phyloP scores from a whole-genome alignment of 2,113 vertebrate genomes.

The Sinocyclocheilus anshuiensis region DNA sequence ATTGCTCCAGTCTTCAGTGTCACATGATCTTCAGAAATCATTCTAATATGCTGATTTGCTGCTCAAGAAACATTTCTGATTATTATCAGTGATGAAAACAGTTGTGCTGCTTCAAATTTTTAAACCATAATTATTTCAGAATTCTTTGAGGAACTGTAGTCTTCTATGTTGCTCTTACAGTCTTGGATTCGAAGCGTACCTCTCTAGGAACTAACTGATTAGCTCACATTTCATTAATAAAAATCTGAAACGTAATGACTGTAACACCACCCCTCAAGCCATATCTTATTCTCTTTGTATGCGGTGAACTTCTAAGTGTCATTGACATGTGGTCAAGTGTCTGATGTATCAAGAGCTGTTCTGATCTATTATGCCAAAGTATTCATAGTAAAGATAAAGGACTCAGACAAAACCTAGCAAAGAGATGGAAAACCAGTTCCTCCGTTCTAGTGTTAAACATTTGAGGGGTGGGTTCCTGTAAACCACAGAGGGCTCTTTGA shows the following conservation, averaged over 20 bases:
- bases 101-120: no score
- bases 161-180: no score
- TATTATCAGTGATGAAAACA: no score
- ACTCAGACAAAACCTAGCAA: conserved; percentile 3
- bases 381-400: conserved; percentile 16
- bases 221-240: background rate
- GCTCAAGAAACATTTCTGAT: background rate
- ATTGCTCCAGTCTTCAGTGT: background rate
- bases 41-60: background rate
- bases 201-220: background rate
- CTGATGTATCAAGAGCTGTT: conserved; percentile 4
- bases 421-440: conserved; percentile 32
- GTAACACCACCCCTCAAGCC: background rate
- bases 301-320: conserved; percentile 19
- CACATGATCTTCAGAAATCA: background rate
- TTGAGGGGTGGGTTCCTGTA: background rate
- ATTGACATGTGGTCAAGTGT: conserved; percentile 17
- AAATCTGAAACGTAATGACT: conserved; percentile 3
- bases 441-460: background rate
- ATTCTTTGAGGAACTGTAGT: no score
- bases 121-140: no score
- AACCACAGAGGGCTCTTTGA: conserved; percentile 15
- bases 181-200: background rate
- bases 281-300: background rate
- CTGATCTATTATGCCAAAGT: conserved; percentile 31